A percentile compares a stretch with the other conserved stretches of the same genome.
phyloP scores from a whole-genome alignment of 1,140 invertebrate species.

The Linepithema humile region DNA sequence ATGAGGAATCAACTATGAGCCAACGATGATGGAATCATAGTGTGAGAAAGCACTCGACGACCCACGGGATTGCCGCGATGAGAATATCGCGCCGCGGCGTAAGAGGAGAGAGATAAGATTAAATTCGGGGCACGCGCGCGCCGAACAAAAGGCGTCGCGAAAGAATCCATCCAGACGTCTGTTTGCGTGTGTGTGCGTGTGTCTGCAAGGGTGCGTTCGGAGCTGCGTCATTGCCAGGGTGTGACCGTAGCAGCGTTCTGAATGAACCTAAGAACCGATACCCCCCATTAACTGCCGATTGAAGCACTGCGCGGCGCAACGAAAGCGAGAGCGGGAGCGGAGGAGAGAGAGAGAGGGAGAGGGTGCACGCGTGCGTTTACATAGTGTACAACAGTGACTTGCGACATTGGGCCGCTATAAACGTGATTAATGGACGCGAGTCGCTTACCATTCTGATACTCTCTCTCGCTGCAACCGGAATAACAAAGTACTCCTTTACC shows the following conservation, averaged over 20 bases:
- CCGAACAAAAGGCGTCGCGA: slow-evolving; percentile 4
- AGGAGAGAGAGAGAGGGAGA: slow-evolving; percentile 12
- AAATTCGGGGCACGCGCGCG: not conserved
- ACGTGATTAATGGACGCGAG: slow-evolving; percentile 82
- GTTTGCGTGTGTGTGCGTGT: not conserved
- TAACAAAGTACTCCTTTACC: slow-evolving; percentile 78
- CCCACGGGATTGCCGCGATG: not conserved
- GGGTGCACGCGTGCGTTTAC: slow-evolving; percentile 74
- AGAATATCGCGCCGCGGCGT: not conserved
- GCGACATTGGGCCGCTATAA: slow-evolving; percentile 81
- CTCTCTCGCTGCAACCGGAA: slow-evolving; percentile 77
- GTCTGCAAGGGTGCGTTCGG: slow-evolving; percentile 37
- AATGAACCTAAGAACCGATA: slow-evolving; percentile 70
- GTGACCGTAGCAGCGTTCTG: slow-evolving; percentile 36
- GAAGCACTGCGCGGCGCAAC: slow-evolving; percentile 55
- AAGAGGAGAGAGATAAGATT: not conserved
- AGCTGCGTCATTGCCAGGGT: slow-evolving; percentile 45
- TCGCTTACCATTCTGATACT: slow-evolving; percentile 80
- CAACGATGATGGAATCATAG: not conserved
- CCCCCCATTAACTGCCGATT: slow-evolving; percentile 72
- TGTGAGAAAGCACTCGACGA: not conserved
- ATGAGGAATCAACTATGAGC: not conserved
- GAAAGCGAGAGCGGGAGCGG: slow-evolving; percentile 31
- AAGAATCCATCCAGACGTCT: slow-evolving; percentile 14
- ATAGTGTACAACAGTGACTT: slow-evolving; percentile 79